phyloP scores from a whole-genome alignment of 2,113 vertebrate genomes.

The Zosterops hypoxanthus region DNA sequence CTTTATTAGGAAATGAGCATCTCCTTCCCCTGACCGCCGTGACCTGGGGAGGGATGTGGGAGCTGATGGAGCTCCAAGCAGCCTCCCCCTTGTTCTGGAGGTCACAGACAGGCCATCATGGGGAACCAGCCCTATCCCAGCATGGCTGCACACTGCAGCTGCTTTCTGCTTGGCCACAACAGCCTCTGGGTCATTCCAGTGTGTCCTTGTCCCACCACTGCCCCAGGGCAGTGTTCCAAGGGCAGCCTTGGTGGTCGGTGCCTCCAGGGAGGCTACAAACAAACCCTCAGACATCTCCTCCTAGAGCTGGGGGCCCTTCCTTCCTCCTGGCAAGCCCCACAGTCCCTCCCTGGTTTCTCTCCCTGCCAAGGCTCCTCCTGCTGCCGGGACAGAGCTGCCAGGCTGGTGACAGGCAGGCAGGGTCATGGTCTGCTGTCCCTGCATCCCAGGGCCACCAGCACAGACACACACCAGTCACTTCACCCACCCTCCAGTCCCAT shows the following conservation, averaged over 20 bases:
- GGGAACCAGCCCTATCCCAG: neutral
- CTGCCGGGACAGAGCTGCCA: fast-evolving
- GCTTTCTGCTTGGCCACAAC: neutral
- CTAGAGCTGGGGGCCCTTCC: neutral
- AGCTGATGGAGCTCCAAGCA: neutral
- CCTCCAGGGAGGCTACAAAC: neutral
- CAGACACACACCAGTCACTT: fast-evolving
- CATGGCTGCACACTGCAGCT: neutral
- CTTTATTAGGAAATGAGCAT: neutral
- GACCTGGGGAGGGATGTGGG: neutral
- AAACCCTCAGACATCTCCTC: neutral
- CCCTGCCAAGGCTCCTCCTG: neutral
- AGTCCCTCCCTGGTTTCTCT: fast-evolving
- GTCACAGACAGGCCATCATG: neutral
- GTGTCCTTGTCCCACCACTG: fast-evolving
- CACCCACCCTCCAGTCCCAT: neutral
- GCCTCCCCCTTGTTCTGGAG: neutral
- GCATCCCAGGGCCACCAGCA: neutral
- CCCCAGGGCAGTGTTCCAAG: fast-evolving
- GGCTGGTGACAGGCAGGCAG: neutral
- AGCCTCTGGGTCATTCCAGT: neutral
- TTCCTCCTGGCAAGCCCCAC: neutral
- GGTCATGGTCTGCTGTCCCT: fast-evolving
- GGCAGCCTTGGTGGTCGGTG: neutral
- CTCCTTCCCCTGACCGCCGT: neutral